Conservation (phyloP, 1,140 invertebrate genomes). For the Drosophila trapezifrons region DNA sequence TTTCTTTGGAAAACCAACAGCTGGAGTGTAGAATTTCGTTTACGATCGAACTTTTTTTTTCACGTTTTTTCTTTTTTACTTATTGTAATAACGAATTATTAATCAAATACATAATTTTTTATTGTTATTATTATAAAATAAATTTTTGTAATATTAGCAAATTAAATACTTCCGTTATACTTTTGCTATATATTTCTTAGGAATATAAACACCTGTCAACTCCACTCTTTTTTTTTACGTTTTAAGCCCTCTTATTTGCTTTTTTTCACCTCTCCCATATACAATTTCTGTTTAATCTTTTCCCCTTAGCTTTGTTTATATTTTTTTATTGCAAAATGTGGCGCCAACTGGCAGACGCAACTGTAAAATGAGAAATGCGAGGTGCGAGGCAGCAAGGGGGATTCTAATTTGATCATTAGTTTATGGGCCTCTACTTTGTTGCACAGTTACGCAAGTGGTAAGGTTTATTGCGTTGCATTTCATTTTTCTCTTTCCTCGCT, state of each 20-base stretch:
- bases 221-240: background rate
- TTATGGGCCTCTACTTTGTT: constrained; percentile 70
- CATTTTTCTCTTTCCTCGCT: constrained; percentile 41
- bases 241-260: background rate
- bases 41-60: no score
- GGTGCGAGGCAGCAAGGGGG: background rate
- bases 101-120: no score
- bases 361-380: constrained; percentile 5
- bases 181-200: no score
- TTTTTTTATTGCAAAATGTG: constrained; percentile 66
- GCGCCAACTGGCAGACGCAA: constrained; percentile 62
- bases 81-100: no score
- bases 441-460: constrained; percentile 67
- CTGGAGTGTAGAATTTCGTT: constrained; percentile 5
- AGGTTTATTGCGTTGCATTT: constrained; percentile 76
- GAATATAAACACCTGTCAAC: no score
- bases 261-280: background rate
- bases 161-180: no score
- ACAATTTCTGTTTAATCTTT: constrained; percentile 30
- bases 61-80: background rate
- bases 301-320: constrained; percentile 48
- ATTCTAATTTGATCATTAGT: constrained; percentile 63
- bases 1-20: constrained; percentile 4
- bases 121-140: no score
- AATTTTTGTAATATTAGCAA: no score